Conservation (phyloP, 2,888 invertebrate genomes). For the Kuschelorhynchus macadamiae region DNA sequence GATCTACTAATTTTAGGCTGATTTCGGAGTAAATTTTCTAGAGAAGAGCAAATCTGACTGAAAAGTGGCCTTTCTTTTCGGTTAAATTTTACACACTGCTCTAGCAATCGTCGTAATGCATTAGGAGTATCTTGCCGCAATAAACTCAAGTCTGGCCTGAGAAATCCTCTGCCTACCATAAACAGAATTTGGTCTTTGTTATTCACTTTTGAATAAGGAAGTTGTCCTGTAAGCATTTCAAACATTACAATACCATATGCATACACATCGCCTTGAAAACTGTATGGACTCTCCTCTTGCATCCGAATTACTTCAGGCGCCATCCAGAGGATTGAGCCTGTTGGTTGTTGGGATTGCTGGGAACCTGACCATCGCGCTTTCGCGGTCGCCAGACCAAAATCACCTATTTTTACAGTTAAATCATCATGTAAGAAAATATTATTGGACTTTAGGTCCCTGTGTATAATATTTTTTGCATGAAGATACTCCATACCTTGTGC, state of each 20-base stretch:
- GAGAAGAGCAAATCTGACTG: conserved; percentile 87
- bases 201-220: conserved; percentile 94
- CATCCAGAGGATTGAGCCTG: conserved; percentile 99
- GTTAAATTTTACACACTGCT: conserved; percentile 92
- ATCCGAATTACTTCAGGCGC: conserved; percentile 99
- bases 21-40: conserved; percentile 89
- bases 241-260: conserved; percentile 98
- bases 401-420: conserved; percentile 99
- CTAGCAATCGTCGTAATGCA: conserved; percentile 86
- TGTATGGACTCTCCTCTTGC: conserved; percentile 97
- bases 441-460: conserved; percentile 98
- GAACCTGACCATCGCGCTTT: conserved; percentile 97
- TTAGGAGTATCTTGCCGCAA: conserved; percentile 92
- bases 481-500: conserved; percentile 99
- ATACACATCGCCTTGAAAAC: conserved; percentile 99
- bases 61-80: conserved; percentile 92
- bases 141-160: conserved; percentile 88
- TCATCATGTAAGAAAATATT: conserved; percentile 99
- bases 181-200: conserved; percentile 95
- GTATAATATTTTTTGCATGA: conserved; percentile 98
- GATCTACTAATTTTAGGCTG: conserved; percentile 94
- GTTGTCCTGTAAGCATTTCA: conserved; percentile 91
- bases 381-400: conserved; percentile 97
- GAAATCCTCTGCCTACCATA: conserved; percentile 95
- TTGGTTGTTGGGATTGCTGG: conserved; percentile 94